Base-by-base conservation (phyloP, 2,797 vertebrate species). In the Sebastiscus albofasciatus region DNA sequence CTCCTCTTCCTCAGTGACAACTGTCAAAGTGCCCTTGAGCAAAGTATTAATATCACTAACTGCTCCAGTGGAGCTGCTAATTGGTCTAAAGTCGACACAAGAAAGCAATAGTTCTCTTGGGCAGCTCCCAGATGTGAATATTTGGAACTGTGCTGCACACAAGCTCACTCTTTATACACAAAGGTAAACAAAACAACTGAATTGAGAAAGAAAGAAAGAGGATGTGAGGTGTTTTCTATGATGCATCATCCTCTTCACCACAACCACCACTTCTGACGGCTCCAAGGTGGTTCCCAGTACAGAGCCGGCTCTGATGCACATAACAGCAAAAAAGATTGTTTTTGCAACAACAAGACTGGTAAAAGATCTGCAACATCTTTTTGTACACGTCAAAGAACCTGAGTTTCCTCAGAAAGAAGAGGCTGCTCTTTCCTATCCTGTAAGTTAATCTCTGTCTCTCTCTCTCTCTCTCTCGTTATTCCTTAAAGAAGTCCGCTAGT, bases 51-150 rank as follows among this genome's bases (percentile, higher is more conserved):
- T 67, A 54, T 54, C 31, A 49, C 36, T 36, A 60, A 52, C 75
- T 77, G 85, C 88, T 92, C 71, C 85, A 87, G 59, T 84, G 79
- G 67, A 91, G 87, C 85, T 76, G 72, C 70, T 87, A 88, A 90
- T 92, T 90, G 80, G 69, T 72, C 54, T 33, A 76, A 85, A 86
- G 77, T 31, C 83, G 49, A 79, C 68, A 81, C 8, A 55, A 54
- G 60, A 77, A 90, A 69, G 77, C 79, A 58, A n/a, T 29, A 34
- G 75, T 69, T 82, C 71, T 87, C 75, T 22, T 73, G 60, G 72
- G 82, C 52, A 77, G 61, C 80, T 82, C 72, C 58, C 70, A 80
- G 60, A 78, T 77, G 70, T 87, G 68, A 64, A 52, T 61, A 42
- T 71, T 72, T 80, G 56, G 5, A 77, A 77, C 26, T 64, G 18